phyloP scores from a whole-genome alignment of 2,113 vertebrate genomes.

The Calypte anna region DNA sequence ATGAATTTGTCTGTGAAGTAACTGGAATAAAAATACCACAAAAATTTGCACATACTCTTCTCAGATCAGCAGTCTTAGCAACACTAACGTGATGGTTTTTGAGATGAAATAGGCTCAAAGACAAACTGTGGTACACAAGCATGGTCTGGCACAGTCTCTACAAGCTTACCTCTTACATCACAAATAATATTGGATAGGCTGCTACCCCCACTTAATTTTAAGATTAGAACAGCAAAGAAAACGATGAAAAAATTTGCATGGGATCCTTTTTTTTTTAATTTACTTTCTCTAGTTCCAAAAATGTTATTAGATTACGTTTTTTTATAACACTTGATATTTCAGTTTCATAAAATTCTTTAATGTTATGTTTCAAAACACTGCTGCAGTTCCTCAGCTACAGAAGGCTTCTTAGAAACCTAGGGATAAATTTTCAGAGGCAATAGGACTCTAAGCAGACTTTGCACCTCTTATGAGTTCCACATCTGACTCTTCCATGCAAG shows the following conservation, averaged over 20 bases:
- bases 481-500: not conserved
- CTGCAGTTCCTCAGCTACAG: not conserved
- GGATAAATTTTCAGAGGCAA: not conserved
- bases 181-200: not conserved
- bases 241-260: not conserved
- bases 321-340: not conserved
- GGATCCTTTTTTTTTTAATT: not conserved
- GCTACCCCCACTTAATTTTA: not conserved
- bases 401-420: not conserved
- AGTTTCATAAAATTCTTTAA: not conserved
- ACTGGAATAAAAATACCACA: not conserved
- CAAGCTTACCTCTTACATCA: not conserved
- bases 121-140: not conserved
- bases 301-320: not conserved
- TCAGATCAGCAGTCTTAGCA: not conserved
- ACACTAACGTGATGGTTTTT: not conserved
- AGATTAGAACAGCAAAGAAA: not conserved
- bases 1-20: not conserved
- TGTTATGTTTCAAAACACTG: not conserved
- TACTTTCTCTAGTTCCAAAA: not conserved
- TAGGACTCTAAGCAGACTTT: not conserved
- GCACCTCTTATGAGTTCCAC: not conserved
- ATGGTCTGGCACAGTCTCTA: not conserved
- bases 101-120: not conserved
- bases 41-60: not conserved